Percentiles rank a stretch among this genome's conserved stretches.
phyloP scores from a whole-genome alignment of 30 jellyfish, hydroid and myxozoan species.

The Cassiopea xamachana region DNA sequence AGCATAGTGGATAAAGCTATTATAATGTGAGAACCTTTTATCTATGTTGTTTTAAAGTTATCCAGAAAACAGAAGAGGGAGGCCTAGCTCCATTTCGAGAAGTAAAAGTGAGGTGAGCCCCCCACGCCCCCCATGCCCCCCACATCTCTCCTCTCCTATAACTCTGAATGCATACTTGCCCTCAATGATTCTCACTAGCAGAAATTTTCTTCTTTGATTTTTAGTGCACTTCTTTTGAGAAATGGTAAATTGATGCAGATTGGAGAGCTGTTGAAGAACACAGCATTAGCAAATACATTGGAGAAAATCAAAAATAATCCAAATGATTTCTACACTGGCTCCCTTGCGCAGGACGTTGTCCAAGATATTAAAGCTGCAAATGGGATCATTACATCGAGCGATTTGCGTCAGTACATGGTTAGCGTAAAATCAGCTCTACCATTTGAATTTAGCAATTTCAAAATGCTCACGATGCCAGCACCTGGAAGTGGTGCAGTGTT shows the following conservation, averaged over 20 bases:
- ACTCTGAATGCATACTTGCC: too few relatives aligned
- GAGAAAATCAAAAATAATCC: slow-evolving; percentile 59
- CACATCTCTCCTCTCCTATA: too few relatives aligned
- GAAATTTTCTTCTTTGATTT: background rate
- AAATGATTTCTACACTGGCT: slow-evolving; percentile 71
- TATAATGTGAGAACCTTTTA: too few relatives aligned
- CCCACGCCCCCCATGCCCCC: too few relatives aligned
- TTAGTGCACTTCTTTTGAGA: slow-evolving; percentile 62
- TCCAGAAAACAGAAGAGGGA: too few relatives aligned
- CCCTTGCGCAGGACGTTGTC: slow-evolving; percentile 68
- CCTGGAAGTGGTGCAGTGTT: slow-evolving; percentile 97
- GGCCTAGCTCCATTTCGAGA: too few relatives aligned
- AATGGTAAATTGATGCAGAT: slow-evolving; percentile 56
- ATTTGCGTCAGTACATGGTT: slow-evolving; percentile 60
- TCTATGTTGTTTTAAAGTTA: too few relatives aligned
- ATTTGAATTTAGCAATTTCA: slow-evolving; percentile 35
- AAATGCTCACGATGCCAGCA: slow-evolving; percentile 85
- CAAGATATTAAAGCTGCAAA: slow-evolving; percentile 39
- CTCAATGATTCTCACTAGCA: too few relatives aligned
- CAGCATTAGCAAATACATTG: slow-evolving; percentile 73
- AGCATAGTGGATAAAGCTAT: too few relatives aligned
- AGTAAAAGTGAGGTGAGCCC: too few relatives aligned
- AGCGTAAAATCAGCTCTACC: slow-evolving; percentile 34
- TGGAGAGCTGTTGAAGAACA: slow-evolving; percentile 77
- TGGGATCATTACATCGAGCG: slow-evolving; percentile 68